phyloP scores from a whole-genome alignment of 2,113 vertebrate species.

The Lamprotornis superbus region DNA sequence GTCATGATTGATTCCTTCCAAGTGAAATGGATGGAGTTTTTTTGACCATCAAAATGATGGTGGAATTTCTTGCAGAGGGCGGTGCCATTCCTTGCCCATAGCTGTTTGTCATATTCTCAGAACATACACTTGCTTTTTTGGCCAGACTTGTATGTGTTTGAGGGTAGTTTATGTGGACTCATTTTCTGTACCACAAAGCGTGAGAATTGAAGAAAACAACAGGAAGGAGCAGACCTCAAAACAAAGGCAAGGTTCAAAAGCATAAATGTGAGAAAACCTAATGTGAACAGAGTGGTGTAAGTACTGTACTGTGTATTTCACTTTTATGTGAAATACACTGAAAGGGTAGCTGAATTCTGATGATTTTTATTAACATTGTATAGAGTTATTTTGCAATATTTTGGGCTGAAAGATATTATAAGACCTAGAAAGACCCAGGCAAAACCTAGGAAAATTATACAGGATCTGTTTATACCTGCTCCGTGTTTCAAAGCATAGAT shows the following conservation, averaged over 20 bases:
- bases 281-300: not conserved
- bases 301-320: not conserved
- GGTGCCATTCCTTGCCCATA: not conserved
- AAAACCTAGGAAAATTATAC: not conserved
- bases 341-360: not conserved
- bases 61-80: not conserved
- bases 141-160: not conserved
- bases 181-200: not conserved
- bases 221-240: not conserved
- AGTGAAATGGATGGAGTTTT: not conserved
- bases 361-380: not conserved
- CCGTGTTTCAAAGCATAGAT: not conserved
- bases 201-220: not conserved
- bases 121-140: not conserved
- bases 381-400: not conserved
- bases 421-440: not conserved
- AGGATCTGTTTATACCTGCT: not conserved
- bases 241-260: not conserved
- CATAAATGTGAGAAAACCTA: not conserved
- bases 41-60: not conserved
- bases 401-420: not conserved
- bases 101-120: not conserved
- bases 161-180: not conserved
- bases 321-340: not conserved
- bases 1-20: not conserved